phyloP scores from a whole-genome alignment of 2,113 vertebrate species.

The Sinocyclocheilus maitianheensis region DNA sequence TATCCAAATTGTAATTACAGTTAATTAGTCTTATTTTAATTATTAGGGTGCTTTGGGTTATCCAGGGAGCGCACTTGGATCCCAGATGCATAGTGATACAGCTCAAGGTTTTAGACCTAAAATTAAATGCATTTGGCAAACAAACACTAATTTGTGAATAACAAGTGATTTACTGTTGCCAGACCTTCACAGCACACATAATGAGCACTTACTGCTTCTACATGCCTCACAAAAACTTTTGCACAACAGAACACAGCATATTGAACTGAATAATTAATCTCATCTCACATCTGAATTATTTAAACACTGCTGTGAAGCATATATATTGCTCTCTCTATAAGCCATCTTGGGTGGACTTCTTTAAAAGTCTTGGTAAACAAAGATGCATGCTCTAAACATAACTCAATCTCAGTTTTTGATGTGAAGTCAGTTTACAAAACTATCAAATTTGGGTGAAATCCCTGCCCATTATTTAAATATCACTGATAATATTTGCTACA shows the following conservation, averaged over 20 bases:
- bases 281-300: background rate
- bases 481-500: background rate
- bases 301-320: background rate
- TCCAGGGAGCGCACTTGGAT: background rate
- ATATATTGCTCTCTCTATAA: background rate
- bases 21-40: background rate
- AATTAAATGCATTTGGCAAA: background rate
- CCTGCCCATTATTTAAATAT: background rate
- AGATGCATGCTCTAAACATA: background rate
- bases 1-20: background rate
- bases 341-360: background rate
- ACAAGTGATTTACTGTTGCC: background rate
- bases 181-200: background rate
- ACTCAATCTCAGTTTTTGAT: background rate
- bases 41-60: background rate
- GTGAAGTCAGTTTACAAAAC: background rate
- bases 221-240: background rate
- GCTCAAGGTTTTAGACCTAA: background rate
- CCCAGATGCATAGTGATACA: background rate
- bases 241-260: background rate
- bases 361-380: background rate
- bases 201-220: background rate
- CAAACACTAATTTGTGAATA: background rate
- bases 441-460: background rate
- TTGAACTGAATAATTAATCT: background rate